These are phyloP conservation scores for Artibeus jamaicensis DNA, from an alignment of 2,797 vertebrate genomes.

Conservation along the genomic window DNA sequence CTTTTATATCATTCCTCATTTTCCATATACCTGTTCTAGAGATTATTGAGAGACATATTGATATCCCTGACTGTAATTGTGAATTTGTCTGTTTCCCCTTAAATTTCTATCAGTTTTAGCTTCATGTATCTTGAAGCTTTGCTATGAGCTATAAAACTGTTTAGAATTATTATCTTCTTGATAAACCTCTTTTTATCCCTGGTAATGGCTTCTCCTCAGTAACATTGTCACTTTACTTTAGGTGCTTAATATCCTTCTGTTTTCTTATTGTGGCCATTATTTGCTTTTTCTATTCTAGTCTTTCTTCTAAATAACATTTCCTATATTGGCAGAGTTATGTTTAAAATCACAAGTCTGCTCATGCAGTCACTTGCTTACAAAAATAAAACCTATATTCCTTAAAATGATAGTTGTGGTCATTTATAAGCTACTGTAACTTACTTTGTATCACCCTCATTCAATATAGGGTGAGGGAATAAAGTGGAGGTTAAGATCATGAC, in stretches of 20 bases:
- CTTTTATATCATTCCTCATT: background rate
- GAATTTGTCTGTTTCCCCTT: background rate
- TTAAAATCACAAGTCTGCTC: background rate
- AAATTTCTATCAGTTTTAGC: background rate
- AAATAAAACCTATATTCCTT: background rate
- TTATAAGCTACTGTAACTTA: background rate
- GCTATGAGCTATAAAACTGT: background rate
- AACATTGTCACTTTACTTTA: background rate
- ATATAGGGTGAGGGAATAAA: background rate
- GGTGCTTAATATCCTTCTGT: background rate
- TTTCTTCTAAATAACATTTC: background rate
- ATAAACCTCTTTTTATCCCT: background rate
- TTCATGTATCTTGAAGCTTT: background rate
- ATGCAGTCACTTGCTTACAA: background rate
- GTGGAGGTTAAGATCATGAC: background rate
- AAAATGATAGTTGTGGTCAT: background rate
- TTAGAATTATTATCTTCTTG: background rate
- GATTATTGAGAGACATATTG: background rate
- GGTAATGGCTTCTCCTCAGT: background rate
- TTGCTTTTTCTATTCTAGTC: background rate
- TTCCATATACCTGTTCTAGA: background rate
- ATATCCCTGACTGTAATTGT: background rate
- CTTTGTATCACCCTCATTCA: background rate
- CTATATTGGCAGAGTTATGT: background rate
- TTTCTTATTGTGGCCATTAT: background rate